Percentiles rank a stretch among this genome's conserved stretches.
Evolutionary conservation across 2,797 vertebrate genomes (phyloP).

Genomic region (Gymnocypris eckloni): DNA sequence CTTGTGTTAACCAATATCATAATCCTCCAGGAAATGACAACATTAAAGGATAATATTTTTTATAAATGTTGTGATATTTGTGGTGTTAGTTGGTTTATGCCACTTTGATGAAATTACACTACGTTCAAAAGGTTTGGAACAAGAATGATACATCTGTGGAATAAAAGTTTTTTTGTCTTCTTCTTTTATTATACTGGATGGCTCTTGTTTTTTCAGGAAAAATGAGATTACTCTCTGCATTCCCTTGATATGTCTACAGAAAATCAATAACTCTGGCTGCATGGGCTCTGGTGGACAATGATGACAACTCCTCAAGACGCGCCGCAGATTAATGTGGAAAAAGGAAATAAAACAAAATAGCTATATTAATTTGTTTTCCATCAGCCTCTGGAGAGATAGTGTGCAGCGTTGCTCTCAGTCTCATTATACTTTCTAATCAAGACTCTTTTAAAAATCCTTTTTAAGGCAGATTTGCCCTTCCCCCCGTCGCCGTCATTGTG

Average conservation of each 20-base stretch:
- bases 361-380: constrained; percentile 89
- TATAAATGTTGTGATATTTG: background rate
- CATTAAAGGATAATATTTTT: background rate
- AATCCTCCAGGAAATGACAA: background rate
- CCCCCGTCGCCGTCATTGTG: constrained; percentile 91
- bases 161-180: constrained; percentile 64
- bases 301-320: constrained; percentile 74
- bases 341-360: constrained; percentile 89
- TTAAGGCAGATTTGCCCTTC: constrained; percentile 88
- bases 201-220: constrained; percentile 89
- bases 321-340: constrained; percentile 82
- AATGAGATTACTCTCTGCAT: constrained; percentile 95
- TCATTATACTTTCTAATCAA: constrained; percentile 95
- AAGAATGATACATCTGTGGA: background rate
- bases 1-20: background rate
- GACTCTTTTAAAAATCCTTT: constrained; percentile 84
- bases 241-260: constrained; percentile 85
- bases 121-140: background rate
- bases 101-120: background rate
- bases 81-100: no score
- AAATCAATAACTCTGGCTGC: constrained; percentile 87
- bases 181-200: constrained; percentile 80
- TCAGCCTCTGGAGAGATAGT: constrained; percentile 85
- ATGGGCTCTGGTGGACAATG: constrained; percentile 74
- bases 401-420: constrained; percentile 86